phyloP scores from a whole-genome alignment of 2,888 invertebrate species.

The Agonopterix subpropinquella region DNA sequence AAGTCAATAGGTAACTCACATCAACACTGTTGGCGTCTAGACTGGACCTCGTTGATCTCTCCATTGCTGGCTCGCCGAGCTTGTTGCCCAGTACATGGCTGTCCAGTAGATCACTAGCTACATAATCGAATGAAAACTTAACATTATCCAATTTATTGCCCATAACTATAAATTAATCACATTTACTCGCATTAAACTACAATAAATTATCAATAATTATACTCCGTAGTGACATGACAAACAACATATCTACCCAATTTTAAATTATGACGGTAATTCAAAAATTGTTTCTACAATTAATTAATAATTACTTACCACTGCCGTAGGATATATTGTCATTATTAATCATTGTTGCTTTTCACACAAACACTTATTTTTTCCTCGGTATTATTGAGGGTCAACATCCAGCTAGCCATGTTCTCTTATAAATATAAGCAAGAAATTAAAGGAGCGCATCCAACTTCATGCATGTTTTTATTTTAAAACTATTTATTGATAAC shows the following conservation, averaged over 20 bases:
- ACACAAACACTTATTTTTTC: background rate
- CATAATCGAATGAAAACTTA: constrained; percentile 53
- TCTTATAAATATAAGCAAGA: background rate
- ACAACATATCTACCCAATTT: constrained; percentile 13
- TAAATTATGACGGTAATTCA: constrained; percentile 36
- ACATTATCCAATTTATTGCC: constrained; percentile 62
- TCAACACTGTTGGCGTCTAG: constrained; percentile 67
- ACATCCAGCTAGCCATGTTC: constrained; percentile 3
- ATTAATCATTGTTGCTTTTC: constrained; percentile 37
- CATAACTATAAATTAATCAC: constrained; percentile 60
- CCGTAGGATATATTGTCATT: constrained; percentile 61
- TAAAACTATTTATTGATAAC: too few species aligned
- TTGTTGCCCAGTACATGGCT: constrained; percentile 67
- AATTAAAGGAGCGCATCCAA: constrained; percentile 8
- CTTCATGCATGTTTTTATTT: background rate
- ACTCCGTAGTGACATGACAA: constrained; percentile 22
- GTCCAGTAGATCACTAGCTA: constrained; percentile 70
- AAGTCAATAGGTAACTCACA: constrained; percentile 43
- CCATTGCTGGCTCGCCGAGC: constrained; percentile 53
- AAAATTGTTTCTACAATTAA: constrained; percentile 16
- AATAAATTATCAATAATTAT: constrained; percentile 38
- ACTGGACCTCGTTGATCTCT: constrained; percentile 60
- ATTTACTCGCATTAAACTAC: constrained; percentile 46
- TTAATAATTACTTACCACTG: constrained; percentile 51
- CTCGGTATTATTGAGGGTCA: background rate